Conservation (phyloP, 53 echinoderm and acorn worm genomes). For the Astropecten irregularis region DNA sequence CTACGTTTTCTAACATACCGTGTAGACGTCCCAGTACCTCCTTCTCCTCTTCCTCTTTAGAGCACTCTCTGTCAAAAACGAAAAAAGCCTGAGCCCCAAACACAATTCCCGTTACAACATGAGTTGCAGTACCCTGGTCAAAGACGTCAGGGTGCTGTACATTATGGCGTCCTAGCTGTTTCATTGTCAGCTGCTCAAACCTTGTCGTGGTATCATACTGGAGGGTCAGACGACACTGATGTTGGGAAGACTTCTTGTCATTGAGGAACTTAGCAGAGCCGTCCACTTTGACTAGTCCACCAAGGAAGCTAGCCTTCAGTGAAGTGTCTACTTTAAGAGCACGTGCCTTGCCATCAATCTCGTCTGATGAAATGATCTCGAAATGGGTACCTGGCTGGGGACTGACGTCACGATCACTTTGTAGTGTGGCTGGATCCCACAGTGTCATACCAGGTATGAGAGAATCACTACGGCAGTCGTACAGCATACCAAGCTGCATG, state of each 20-base stretch:
- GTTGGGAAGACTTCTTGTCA: constrained; percentile 10
- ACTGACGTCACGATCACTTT: constrained; percentile 3
- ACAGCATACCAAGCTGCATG: constrained; percentile 61
- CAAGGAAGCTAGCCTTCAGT: constrained; percentile 52
- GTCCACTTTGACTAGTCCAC: constrained; percentile 29
- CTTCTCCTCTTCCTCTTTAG: not conserved
- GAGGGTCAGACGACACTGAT: constrained; percentile 51
- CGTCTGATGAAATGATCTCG: constrained; percentile 33
- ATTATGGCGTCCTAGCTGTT: constrained; percentile 33
- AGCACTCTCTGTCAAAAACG: constrained; percentile 51
- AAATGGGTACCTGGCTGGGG: constrained; percentile 24
- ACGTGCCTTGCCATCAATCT: constrained; percentile 29
- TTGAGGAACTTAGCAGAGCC: constrained; percentile 62
- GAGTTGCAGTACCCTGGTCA: constrained; percentile 54
- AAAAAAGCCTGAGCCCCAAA: constrained; percentile 71
- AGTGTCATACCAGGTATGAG: constrained; percentile 44
- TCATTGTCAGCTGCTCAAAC: constrained; percentile 64
- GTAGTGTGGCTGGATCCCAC: constrained; percentile 36
- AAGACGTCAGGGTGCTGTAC: constrained; percentile 58
- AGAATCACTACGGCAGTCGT: constrained; percentile 54
- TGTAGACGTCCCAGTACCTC: constrained; percentile 22
- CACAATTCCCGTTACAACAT: constrained; percentile 55
- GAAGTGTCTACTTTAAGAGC: constrained; percentile 29
- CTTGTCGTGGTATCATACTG: constrained; percentile 61
- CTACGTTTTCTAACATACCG: not conserved